These are phyloP conservation scores for Leptura quadrifasciata DNA, from an alignment of 2,888 invertebrate genomes.

Conservation along the genomic window DNA sequence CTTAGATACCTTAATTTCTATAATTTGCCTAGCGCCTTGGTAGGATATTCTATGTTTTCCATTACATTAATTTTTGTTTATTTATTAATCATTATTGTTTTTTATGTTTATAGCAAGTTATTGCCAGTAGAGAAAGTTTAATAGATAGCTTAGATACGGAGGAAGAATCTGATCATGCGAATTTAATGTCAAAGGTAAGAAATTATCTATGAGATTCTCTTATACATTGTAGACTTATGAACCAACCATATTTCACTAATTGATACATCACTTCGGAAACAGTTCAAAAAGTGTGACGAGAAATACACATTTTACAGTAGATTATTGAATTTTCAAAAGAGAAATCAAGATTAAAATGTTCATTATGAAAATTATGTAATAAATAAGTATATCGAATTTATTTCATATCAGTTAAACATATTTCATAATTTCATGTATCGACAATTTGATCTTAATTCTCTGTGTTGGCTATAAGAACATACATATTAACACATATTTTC, in stretches of 20 bases:
- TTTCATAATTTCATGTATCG: background rate
- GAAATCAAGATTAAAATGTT: background rate
- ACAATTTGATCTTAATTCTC: background rate
- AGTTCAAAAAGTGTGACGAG: too few species aligned
- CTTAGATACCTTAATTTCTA: background rate
- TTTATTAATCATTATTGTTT: constrained; percentile 38
- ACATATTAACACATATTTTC: background rate
- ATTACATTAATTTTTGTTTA: constrained; percentile 4
- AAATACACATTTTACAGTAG: too few species aligned
- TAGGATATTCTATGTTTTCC: background rate
- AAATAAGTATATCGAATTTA: too few species aligned
- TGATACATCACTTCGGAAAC: too few species aligned
- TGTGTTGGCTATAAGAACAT: background rate
- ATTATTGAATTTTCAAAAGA: background rate
- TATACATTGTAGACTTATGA: background rate
- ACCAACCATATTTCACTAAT: too few species aligned
- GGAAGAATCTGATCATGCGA: constrained; percentile 86
- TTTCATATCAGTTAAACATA: too few species aligned
- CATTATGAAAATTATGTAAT: too few species aligned
- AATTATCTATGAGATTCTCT: background rate
- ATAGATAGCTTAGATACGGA: constrained; percentile 80
- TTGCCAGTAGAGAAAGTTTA: constrained; percentile 87
- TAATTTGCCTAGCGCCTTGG: background rate
- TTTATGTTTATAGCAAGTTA: constrained; percentile 78
- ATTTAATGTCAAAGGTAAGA: constrained; percentile 84